phyloP scores from a whole-genome alignment of 2,113 vertebrate species.

The Hirundichthys speculiger region DNA sequence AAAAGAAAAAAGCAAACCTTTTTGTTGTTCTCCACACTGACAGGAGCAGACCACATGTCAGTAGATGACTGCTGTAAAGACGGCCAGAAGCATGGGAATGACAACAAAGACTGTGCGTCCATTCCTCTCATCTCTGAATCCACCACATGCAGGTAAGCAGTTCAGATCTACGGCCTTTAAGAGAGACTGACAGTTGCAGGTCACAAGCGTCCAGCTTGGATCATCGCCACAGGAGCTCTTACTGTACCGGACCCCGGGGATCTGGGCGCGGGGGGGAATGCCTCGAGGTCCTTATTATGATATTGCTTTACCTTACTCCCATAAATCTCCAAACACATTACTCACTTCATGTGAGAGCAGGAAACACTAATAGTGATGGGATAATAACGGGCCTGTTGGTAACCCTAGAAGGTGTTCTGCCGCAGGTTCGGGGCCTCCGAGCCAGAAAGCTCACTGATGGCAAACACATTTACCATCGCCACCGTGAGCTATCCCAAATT shows the following conservation, averaged over 20 bases:
- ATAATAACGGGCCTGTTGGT: constrained; percentile 54
- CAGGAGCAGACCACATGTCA: constrained; percentile 71
- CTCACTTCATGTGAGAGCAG: constrained; percentile 58
- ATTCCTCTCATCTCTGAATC: constrained; percentile 81
- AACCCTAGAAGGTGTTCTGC: constrained; percentile 64
- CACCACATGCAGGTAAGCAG: constrained; percentile 87
- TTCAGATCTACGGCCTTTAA: not conserved
- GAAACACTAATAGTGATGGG: constrained; percentile 58
- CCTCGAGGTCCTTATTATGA: constrained; percentile 27
- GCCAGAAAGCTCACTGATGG: constrained; percentile 46
- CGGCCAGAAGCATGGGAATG: constrained; percentile 83
- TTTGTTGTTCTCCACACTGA: not conserved
- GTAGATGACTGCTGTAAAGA: constrained; percentile 89
- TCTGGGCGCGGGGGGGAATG: constrained; percentile 12
- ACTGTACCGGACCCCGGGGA: constrained; percentile 11
- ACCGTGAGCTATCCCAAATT: constrained; percentile 64
- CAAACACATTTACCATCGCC: constrained; percentile 69
- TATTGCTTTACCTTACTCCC: constrained; percentile 50
- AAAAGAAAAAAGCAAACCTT: not conserved
- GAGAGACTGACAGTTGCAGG: not conserved
- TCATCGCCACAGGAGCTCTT: constrained; percentile 28
- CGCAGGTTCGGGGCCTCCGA: constrained; percentile 56
- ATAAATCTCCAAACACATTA: constrained; percentile 58
- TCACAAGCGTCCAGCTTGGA: constrained; percentile 12
- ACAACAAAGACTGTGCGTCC: constrained; percentile 82